Base-by-base conservation (phyloP, 1,140 invertebrate species). In the Dufourea novaeangliae region DNA sequence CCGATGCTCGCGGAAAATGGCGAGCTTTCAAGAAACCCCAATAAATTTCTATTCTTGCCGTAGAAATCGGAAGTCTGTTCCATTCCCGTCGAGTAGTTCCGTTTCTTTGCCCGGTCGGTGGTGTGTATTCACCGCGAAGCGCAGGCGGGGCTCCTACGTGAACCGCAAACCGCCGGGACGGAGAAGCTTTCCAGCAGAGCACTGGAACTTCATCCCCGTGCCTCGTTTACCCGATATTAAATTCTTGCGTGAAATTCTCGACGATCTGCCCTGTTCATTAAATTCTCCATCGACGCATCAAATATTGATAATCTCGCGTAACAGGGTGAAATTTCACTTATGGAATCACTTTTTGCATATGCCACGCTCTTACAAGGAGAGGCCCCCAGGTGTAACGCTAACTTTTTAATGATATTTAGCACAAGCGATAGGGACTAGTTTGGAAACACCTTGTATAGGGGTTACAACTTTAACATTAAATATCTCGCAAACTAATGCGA, bases 11-110 rank as follows among this genome's bases (percentile, higher is more conserved):
- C 44, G 25, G 39, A 34, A 57, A 22, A 68, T 67, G 20, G 62
- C 75, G 34, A 71, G 34, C 44, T 46, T 77, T 76, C 62, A 70
- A 52, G n/a, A 34, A 20, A 39, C 44, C 39, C 74, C 75, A 46
- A 81, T 78, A 62, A 81, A 78, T 64, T 78, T 64, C 74, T 78
- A 78, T 73, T 8, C 39, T 54, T 25, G 25, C 10, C 37, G 7
- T 46, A 7, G 25, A n/a, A 44, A 66, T 66, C 27, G 44, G 29
- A 32, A 32, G 39, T 20, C 63, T 20, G 63, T 62, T 62, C 22
- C 20, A 25, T 62, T 41, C 59, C 34, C 22, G 29, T 11, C 34
- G 59, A 22, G 59, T 25, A 20, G n/a, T n/a, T 39, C 32, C 39
- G 63, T n/a, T 46, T 50, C 63, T 46, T 32, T 12, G 63, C 25